Percentiles rank a stretch among this genome's conserved stretches.
Conservation (phyloP, 1,140 invertebrate species). For the Drosophila carrolli region DNA sequence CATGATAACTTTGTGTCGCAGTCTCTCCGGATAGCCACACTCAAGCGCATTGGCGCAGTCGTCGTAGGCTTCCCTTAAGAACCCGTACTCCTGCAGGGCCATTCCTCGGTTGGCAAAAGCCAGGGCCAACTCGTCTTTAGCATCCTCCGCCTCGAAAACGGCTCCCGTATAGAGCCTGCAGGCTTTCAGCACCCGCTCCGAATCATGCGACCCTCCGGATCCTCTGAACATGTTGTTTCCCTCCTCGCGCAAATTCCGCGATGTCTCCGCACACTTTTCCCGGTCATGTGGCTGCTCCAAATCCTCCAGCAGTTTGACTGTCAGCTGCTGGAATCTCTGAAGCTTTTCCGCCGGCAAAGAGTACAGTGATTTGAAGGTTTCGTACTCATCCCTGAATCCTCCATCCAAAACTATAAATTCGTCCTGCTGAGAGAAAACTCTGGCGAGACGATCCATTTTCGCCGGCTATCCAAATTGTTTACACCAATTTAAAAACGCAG, state of each 20-base stretch:
- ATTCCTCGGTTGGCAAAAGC: constrained; percentile 71
- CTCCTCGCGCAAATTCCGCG: constrained; percentile 37
- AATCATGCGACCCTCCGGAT: neutral
- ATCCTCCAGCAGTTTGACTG: constrained; percentile 16
- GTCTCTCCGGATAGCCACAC: constrained; percentile 55
- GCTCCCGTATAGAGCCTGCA: constrained; percentile 62
- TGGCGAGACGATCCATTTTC: constrained; percentile 32
- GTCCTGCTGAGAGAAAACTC: constrained; percentile 33
- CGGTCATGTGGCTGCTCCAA: constrained; percentile 19
- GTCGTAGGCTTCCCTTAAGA: constrained; percentile 72
- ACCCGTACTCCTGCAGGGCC: constrained; percentile 70
- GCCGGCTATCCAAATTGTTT: constrained; percentile 4
- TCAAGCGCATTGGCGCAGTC: constrained; percentile 71
- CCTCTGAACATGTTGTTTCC: constrained; percentile 55
- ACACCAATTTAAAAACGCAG: neutral
- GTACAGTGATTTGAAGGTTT: constrained; percentile 42
- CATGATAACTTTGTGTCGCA: constrained; percentile 65
- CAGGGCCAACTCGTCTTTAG: constrained; percentile 41
- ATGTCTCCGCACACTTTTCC: constrained; percentile 2
- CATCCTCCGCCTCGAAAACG: constrained; percentile 53
- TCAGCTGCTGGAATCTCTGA: constrained; percentile 12
- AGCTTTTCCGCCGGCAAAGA: constrained; percentile 13
- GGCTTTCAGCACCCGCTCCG: constrained; percentile 45
- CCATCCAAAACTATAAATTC: constrained; percentile 23
- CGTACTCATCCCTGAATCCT: constrained; percentile 49